Evolutionary conservation across 1,140 invertebrate genomes (phyloP).

Genomic region (Drosophila bifasciata): DNA sequence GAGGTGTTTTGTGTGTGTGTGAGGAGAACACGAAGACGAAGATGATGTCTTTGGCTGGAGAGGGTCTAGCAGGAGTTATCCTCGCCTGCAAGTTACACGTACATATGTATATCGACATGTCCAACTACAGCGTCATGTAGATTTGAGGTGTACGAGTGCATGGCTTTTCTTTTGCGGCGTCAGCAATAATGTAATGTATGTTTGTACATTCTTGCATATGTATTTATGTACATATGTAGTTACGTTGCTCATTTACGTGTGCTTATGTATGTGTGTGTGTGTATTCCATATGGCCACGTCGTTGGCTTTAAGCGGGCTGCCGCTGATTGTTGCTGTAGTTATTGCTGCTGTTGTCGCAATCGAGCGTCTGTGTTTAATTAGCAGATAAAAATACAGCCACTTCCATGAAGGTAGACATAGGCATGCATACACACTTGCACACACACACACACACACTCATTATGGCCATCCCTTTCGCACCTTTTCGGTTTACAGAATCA

Average conservation of each 20-base stretch:
- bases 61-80: too few species aligned
- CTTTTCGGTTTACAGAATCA: conserved; percentile 41
- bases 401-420: conserved; percentile 54
- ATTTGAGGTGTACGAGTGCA: too few species aligned
- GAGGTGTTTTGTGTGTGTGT: too few species aligned
- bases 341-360: conserved; percentile 50
- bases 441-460: conserved; percentile 25
- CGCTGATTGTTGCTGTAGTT: conserved; percentile 24
- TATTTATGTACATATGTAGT: too few species aligned
- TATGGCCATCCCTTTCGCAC: conserved; percentile 32
- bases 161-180: too few species aligned
- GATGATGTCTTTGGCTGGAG: too few species aligned
- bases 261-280: conserved; percentile 18
- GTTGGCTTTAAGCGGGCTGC: conserved; percentile 71
- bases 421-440: too few species aligned
- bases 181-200: too few species aligned
- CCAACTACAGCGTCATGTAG: conserved; percentile 27
- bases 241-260: conserved; percentile 13
- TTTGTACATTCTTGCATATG: too few species aligned
- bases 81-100: too few species aligned
- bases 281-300: conserved; percentile 65
- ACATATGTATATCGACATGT: conserved; percentile 6
- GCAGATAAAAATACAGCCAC: conserved; percentile 79
- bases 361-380: conserved; percentile 82
- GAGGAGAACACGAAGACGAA: too few species aligned